Evolutionary conservation across 2,888 invertebrate genomes (phyloP), one percentile per base, ranked within the genome.

Genomic region (Encarsia formosa): DNA sequence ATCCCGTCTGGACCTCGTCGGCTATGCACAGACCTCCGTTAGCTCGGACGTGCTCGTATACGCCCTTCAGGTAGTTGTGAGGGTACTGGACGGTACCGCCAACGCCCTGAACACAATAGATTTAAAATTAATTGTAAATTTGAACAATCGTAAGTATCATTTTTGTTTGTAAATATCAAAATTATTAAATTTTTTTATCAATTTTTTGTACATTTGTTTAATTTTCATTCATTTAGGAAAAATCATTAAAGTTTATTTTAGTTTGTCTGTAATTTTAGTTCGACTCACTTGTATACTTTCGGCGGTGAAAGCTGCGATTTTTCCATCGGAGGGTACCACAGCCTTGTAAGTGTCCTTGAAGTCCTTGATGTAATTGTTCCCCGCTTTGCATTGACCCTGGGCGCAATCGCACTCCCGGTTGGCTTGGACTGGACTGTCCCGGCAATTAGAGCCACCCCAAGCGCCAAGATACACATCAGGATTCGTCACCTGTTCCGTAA

Each of bases 1-100:
- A 96, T 3, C 98, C 98, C 1, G 95, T 92, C 78, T 98, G 98
- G 0, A 97, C 92, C 80, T 99, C 98, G 75, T 98, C 98, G 4
- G 92, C 82, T 51, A 99, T 85, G 65, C 86, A 91, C 2, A 98
- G 62, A 4, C 97, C 98, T 1, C 95, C 96, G 63, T 86, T 82
- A 39, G 83, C 78, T 59, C 86, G 84, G 1, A 97, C 82, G 38
- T 88, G 70, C 20, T 89, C 84, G 58, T 86, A 86, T 0, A 91
- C 92, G 64, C 83, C 84, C 67, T 85, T 87, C 13, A 98, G 69
- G 70, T 88, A 98, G 3, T 86, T 86, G 68, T 86, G 90, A 0
- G 98, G 93, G 69, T 84, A 97, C 72, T 98, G 98, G 0, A 97
- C 88, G 0, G 86, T 80, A 1, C 98, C 98, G 13, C 96, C 96